These are phyloP conservation scores for Platichthys flesus DNA, from an alignment of 2,113 vertebrate species.

Conservation along the genomic window DNA sequence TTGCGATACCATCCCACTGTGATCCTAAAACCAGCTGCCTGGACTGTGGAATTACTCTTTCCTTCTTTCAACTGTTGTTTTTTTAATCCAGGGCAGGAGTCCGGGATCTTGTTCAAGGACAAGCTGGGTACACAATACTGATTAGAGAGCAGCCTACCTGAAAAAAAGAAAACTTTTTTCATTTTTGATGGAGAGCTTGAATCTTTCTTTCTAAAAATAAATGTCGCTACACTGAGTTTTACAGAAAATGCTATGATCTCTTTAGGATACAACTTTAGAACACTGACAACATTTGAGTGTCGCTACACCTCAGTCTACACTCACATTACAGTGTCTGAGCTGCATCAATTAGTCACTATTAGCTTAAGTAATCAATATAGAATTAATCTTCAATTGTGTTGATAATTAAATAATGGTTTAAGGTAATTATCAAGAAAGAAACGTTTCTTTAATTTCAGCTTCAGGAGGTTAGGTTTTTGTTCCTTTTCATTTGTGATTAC, in stretches of 20 bases:
- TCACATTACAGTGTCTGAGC: neutral
- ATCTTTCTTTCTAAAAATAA: neutral
- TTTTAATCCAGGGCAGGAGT: conserved; percentile 24
- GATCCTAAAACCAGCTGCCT: neutral
- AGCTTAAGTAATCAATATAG: neutral
- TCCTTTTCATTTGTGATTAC: no score
- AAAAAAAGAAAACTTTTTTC: no score
- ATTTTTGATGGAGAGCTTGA: no score
- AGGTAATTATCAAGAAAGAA: neutral
- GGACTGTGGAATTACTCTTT: conserved; percentile 9
- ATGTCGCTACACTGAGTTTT: neutral
- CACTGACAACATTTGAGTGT: no score
- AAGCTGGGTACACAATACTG: conserved; percentile 14
- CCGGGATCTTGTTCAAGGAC: conserved; percentile 45
- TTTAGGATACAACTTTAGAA: no score
- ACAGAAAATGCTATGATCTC: no score
- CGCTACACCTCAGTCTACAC: neutral
- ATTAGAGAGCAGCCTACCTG: conserved; percentile 1
- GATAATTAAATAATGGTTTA: neutral
- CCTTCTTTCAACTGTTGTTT: conserved; percentile 5
- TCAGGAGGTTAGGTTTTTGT: no score
- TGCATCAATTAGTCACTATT: neutral
- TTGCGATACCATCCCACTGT: neutral
- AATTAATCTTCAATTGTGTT: neutral
- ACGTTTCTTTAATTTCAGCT: neutral